Evolutionary conservation across 2,888 invertebrate species (phyloP).

Genomic region (Herminia tarsipennalis): DNA sequence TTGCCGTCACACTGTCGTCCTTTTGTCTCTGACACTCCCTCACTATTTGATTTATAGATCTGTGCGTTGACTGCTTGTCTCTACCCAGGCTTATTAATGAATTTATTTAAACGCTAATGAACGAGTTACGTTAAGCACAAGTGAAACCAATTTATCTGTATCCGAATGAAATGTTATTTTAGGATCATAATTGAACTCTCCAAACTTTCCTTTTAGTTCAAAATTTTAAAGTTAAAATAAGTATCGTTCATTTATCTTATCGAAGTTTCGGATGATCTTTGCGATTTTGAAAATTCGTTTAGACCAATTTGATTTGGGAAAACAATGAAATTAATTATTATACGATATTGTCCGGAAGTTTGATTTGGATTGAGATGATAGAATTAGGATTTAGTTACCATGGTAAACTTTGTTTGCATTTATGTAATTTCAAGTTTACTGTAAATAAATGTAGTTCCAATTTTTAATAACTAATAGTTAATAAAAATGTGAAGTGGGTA

Average conservation of each 20-base stretch:
- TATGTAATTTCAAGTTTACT: too few species aligned
- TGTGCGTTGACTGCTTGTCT: constrained; percentile 80
- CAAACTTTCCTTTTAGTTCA: constrained; percentile 34
- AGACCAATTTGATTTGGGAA: constrained; percentile 35
- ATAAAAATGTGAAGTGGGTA: too few species aligned
- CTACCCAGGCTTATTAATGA: constrained; percentile 79
- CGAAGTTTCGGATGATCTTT: constrained; percentile 41
- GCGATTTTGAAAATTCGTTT: constrained; percentile 30
- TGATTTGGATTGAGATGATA: constrained; percentile 9
- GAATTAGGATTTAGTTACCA: neutral
- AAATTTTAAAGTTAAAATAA: constrained; percentile 37
- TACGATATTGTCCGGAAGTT: constrained; percentile 18
- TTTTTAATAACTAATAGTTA: too few species aligned
- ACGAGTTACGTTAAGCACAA: constrained; percentile 81
- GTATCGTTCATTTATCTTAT: constrained; percentile 43
- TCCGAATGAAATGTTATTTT: constrained; percentile 70
- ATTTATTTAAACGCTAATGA: constrained; percentile 85
- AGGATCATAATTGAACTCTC: constrained; percentile 60
- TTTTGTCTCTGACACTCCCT: constrained; percentile 83
- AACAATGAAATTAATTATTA: constrained; percentile 38
- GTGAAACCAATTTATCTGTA: constrained; percentile 75
- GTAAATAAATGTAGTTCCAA: too few species aligned
- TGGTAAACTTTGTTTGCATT: neutral
- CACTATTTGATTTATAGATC: constrained; percentile 85
- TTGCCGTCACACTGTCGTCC: constrained; percentile 67